A percentile compares a stretch with the other conserved stretches of the same genome.
Conservation (phyloP, 2,888 invertebrate genomes). For the Parthenolecanium corni region DNA sequence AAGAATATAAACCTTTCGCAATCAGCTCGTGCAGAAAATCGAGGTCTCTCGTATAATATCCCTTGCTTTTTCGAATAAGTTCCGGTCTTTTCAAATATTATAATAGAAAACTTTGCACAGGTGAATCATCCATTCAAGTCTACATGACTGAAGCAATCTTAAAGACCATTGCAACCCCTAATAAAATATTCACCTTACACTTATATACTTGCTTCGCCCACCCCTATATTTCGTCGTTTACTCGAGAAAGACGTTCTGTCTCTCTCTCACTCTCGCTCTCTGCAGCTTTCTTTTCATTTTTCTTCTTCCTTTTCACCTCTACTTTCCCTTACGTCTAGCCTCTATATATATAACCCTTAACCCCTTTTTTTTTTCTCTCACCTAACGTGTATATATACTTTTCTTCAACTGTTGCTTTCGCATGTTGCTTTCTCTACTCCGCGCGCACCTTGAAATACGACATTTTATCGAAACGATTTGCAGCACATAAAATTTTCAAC, state of each 20-base stretch:
- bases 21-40: constrained; percentile 26
- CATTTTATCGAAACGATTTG: not conserved
- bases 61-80: not conserved
- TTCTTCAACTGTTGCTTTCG: constrained; percentile 23
- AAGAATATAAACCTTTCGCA: constrained; percentile 23
- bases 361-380: not conserved
- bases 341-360: too few relatives aligned
- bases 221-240: not conserved
- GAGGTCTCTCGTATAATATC: constrained; percentile 25
- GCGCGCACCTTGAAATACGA: not conserved
- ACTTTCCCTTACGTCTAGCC: not conserved
- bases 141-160: constrained; percentile 14
- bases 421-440: constrained; percentile 19
- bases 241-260: not conserved
- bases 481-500: not conserved
- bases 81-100: constrained; percentile 28
- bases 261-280: not conserved
- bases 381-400: not conserved
- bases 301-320: not conserved
- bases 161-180: constrained; percentile 24
- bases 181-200: constrained; percentile 24
- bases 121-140: constrained; percentile 24
- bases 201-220: not conserved
- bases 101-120: constrained; percentile 25
- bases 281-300: constrained; percentile 3